Evolutionary conservation across 2,797 vertebrate species (phyloP).

Genomic region (Sebastes jordani): DNA sequence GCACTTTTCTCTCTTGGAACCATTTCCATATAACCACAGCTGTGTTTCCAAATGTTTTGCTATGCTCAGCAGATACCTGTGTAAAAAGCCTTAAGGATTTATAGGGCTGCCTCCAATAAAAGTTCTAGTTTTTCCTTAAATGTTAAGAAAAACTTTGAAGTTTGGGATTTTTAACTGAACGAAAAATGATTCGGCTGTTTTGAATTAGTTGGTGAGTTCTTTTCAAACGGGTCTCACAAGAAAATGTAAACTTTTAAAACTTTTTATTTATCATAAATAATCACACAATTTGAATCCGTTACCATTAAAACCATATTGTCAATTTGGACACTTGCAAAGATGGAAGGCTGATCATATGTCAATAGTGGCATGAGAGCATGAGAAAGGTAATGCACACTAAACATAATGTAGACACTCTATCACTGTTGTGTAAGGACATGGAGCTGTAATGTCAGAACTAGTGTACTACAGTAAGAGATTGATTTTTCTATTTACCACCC

Average conservation of each 20-base stretch:
- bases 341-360: not conserved
- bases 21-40: not conserved
- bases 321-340: not conserved
- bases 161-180: no score
- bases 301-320: not conserved
- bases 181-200: not conserved
- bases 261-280: not conserved
- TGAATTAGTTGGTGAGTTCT: not conserved
- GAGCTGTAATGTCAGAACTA: not conserved
- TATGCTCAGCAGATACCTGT: not conserved
- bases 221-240: not conserved
- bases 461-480: not conserved
- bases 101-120: not conserved
- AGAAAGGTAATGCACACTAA: not conserved
- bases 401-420: not conserved
- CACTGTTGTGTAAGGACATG: not conserved
- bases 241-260: not conserved
- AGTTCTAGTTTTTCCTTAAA: not conserved
- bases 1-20: not conserved
- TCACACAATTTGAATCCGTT: not conserved
- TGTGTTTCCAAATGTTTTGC: not conserved
- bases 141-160: not conserved
- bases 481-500: not conserved
- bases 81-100: not conserved
- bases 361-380: not conserved